A percentile compares a stretch with the other conserved stretches of the same genome.
These are phyloP conservation scores for Cremastinae sp. DNA, from an alignment of 2,888 invertebrate genomes.

Conservation along the genomic window DNA sequence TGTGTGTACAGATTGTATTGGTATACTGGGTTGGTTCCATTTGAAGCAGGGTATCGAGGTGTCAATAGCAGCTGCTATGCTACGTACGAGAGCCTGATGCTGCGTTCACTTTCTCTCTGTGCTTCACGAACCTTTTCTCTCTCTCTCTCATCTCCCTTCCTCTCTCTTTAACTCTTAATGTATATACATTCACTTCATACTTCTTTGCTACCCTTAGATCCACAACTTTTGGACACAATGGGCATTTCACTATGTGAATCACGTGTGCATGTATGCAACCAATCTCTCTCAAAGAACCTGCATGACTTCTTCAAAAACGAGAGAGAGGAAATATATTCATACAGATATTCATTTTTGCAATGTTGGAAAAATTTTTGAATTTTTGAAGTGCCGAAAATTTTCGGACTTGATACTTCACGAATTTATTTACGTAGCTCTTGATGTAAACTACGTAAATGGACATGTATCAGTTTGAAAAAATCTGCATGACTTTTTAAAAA, in stretches of 20 bases:
- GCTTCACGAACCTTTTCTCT: conserved; percentile 20
- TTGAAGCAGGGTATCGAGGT: conserved; percentile 79
- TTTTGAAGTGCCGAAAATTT: background rate
- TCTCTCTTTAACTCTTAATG: conserved; percentile 39
- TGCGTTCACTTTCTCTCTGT: conserved; percentile 45
- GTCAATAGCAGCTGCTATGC: conserved; percentile 80
- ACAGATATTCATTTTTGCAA: conserved; percentile 4
- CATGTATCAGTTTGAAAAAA: background rate
- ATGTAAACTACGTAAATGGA: too few relatives aligned
- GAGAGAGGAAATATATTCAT: conserved; percentile 6
- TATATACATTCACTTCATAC: conserved; percentile 71
- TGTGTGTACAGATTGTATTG: conserved; percentile 28
- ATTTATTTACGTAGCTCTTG: too few relatives aligned
- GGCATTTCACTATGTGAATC: conserved; percentile 27
- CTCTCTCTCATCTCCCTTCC: conserved; percentile 26
- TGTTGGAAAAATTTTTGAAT: conserved; percentile 23
- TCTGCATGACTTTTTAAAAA: too few relatives aligned
- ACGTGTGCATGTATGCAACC: conserved; percentile 7
- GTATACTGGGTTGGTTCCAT: conserved; percentile 74
- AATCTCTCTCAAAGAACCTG: conserved; percentile 32
- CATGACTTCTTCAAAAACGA: conserved; percentile 27
- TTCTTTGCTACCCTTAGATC: conserved; percentile 77
- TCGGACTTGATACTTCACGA: too few relatives aligned
- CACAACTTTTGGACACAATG: conserved; percentile 69
- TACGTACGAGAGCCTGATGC: conserved; percentile 76